Evolutionary conservation across 2,888 invertebrate species (phyloP).

Genomic region (Lycia hirtaria): DNA sequence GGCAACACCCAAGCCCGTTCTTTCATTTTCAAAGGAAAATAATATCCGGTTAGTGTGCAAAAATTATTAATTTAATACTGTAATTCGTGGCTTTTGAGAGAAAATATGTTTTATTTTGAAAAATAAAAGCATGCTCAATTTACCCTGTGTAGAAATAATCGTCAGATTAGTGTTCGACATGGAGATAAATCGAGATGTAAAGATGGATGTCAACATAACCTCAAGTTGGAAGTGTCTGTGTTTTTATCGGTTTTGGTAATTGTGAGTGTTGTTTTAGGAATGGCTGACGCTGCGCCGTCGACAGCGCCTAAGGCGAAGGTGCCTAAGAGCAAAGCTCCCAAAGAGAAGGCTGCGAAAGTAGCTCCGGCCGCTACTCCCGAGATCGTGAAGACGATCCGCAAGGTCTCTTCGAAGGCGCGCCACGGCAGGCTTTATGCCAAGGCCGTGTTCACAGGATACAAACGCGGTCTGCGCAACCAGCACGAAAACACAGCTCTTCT

Average conservation of each 20-base stretch:
- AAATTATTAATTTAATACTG: constrained; percentile 49
- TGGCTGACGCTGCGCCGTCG: constrained; percentile 87
- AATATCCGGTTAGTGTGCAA: constrained; percentile 73
- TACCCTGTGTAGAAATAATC: constrained; percentile 35
- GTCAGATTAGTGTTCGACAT: constrained; percentile 53
- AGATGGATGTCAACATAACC: constrained; percentile 81
- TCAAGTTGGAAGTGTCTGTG: constrained; percentile 46
- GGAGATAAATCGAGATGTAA: constrained; percentile 68
- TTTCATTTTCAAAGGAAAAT: constrained; percentile 72
- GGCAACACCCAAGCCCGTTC: constrained; percentile 66
- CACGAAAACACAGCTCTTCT: constrained; percentile 98
- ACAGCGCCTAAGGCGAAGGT: constrained; percentile 83
- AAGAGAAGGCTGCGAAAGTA: constrained; percentile 84
- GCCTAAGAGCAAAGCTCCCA: constrained; percentile 85
- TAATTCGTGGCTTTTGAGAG: constrained; percentile 32
- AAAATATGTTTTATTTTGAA: constrained; percentile 51
- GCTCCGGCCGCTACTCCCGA: constrained; percentile 84
- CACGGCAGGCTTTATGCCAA: constrained; percentile 98
- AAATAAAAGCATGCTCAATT: constrained; percentile 31
- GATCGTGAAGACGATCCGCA: constrained; percentile 79
- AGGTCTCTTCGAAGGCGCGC: constrained; percentile 82
- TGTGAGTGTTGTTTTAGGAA: constrained; percentile 72
- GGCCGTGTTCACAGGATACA: constrained; percentile 98
- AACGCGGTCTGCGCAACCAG: constrained; percentile 98
- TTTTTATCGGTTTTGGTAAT: constrained; percentile 41